Base-by-base conservation (phyloP, 2,797 vertebrate genomes). In the Choloepus didactylus region DNA sequence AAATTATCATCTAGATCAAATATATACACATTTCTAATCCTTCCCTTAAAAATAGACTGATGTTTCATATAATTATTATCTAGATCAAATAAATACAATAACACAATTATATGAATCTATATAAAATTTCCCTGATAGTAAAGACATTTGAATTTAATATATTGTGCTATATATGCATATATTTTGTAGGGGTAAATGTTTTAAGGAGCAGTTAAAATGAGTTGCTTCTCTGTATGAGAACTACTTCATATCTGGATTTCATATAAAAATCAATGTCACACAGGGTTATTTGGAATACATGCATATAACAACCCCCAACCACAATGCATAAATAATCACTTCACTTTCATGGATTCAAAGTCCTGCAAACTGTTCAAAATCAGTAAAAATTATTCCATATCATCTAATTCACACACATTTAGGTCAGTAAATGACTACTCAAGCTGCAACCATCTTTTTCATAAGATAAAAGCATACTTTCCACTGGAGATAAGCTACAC, bases 391-490 rank as follows among this genome's bases (percentile, higher is more conserved):
- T 3, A 77, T 16, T 76, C 19, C 21, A 64, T 77, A 85, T 72
- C 21, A 21, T 51, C 31, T 46, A 56, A 73, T n/a, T 67, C 1
- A 83, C 89, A 70, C 38, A 46, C 56, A 31, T 41, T n/a, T 49
- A 4, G 56, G 69, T 21, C 6, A 38, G 19, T 66, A 92, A 86
- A 46, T 69, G 31, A 11, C 35, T 81, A 38, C 9, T 84, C 90
- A 77, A 86, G 8, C 9, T 85, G 6, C 14, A 83, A 44, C 3
- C 67, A 27, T 46, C 3, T 81, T 75, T 93, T 64, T n/a, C 27
- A 12, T 49, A 81, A 93, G 14, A 69, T 62, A 62, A 95, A 96
- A 87, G 25, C 27, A 44, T 51, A 86, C 70, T 89, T 76, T 95
- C 0, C 59, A 12, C 21, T 84, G 25, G 31, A 91, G 94, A 89